phyloP scores from a whole-genome alignment of 2,113 vertebrate genomes.

The Platycercus adscitus region DNA sequence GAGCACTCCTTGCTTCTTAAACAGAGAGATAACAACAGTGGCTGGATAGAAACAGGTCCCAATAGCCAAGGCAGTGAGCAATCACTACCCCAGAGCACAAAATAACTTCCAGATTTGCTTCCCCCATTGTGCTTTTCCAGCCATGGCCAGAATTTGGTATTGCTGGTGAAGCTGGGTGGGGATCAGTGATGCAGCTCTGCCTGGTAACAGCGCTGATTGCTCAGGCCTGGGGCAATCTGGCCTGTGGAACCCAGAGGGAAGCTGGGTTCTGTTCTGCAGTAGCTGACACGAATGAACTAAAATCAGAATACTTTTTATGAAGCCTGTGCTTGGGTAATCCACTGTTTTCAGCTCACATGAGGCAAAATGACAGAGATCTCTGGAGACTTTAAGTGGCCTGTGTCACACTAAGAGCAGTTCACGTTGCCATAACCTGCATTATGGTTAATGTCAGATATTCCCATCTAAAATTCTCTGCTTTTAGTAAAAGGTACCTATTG shows the following conservation, averaged over 20 bases:
- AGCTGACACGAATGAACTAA: not conserved
- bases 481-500: not conserved
- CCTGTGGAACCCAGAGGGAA: not conserved
- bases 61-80: not conserved
- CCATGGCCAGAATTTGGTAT: not conserved
- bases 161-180: not conserved
- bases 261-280: not conserved
- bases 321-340: not conserved
- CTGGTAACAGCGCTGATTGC: not conserved
- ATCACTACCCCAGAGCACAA: not conserved
- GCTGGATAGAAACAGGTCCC: not conserved
- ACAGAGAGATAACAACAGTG: not conserved
- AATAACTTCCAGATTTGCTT: not conserved
- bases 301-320: not conserved
- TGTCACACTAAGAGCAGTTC: not conserved
- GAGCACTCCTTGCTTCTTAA: not conserved
- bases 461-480: not conserved
- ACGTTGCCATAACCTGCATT: not conserved
- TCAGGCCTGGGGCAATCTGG: not conserved
- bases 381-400: not conserved
- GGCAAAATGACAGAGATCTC: not conserved
- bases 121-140: not conserved
- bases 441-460: not conserved
- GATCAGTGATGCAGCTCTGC: not conserved
- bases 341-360: not conserved